phyloP scores from a whole-genome alignment of 2,797 vertebrate genomes.

The Gobionotothen gibberifrons region DNA sequence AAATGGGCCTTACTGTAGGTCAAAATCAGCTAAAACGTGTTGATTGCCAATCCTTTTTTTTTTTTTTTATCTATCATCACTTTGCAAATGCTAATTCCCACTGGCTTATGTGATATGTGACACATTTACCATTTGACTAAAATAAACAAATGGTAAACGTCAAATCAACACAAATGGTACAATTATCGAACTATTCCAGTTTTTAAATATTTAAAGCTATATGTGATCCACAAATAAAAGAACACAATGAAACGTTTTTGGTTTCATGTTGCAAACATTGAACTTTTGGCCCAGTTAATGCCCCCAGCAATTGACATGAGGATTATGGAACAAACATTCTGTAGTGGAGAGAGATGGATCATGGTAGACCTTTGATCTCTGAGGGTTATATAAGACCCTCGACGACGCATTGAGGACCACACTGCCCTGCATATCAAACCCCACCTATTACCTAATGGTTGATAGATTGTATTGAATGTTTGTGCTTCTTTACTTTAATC shows the following conservation, averaged over 20 bases:
- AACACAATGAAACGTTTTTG: background rate
- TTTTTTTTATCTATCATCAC: background rate
- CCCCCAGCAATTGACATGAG: constrained; percentile 6
- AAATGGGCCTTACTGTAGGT: background rate
- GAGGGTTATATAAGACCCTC: background rate
- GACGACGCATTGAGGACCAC: constrained; percentile 10
- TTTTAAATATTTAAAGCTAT: background rate
- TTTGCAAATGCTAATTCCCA: background rate
- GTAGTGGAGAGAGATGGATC: constrained; percentile 4
- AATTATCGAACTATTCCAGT: background rate
- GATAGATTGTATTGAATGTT: constrained; percentile 1
- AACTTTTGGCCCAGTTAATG: background rate
- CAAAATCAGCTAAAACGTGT: too few species aligned
- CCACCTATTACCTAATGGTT: background rate
- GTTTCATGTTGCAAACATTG: background rate
- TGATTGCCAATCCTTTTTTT: background rate
- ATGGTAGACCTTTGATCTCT: constrained; percentile 15
- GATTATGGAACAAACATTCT: constrained; percentile 29
- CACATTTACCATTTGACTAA: too few species aligned
- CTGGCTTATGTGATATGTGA: background rate
- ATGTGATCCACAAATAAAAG: background rate
- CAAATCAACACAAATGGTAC: background rate
- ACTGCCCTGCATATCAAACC: background rate
- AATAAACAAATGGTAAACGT: background rate
- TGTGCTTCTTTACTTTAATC: background rate